Evolutionary conservation across 2,888 invertebrate species (phyloP), one percentile per base, ranked within the genome.

Genomic region (Nomada hirtipes): DNA sequence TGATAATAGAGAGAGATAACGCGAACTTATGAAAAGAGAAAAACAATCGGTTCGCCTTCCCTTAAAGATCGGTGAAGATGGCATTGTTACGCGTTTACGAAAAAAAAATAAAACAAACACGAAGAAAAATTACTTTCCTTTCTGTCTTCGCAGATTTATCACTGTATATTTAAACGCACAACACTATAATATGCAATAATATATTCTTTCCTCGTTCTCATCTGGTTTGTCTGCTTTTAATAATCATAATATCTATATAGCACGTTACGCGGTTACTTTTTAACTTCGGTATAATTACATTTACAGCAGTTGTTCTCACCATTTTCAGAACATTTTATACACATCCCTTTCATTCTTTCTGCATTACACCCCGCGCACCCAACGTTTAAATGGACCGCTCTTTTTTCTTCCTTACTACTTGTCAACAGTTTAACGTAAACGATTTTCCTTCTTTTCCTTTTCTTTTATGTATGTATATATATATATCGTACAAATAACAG

Each of bases 61-160:
- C 91, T 89, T 42, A 18, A 36, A 50, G 90, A 91, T 93, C 90
- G 91, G 85, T 90, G 88, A 89, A 60, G 20, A 93, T 93, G 93
- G 92, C 93, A 93, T 93, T 93, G 89, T 60, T 92, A 91, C 90
- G 91, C 20, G 91, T 55, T 55, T 79, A 55, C 53, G 61, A 69
- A 44, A 67, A 26, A 29, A 36, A 29, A 36, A 36, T 36, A 36
- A 36, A 36, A 36, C 36, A 36, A 36, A 36, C 36, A 36, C 36
- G 36, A 55, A 70, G 55, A 47, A n/a, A 90, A 13, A 11, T 75
- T 68, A 57, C 42, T 69, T 91, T 91, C 91, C 89, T 90, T 90
- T 87, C 87, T 87, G 84, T 87, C 86, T 88, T 82, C 80, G 69
- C 82, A 63, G n/a, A 42, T 72, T 67, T 65, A 86, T 83, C 87